Evolutionary conservation across 1,140 invertebrate genomes (phyloP), one percentile per base, ranked within the genome.

Genomic region (Varroa destructor): DNA sequence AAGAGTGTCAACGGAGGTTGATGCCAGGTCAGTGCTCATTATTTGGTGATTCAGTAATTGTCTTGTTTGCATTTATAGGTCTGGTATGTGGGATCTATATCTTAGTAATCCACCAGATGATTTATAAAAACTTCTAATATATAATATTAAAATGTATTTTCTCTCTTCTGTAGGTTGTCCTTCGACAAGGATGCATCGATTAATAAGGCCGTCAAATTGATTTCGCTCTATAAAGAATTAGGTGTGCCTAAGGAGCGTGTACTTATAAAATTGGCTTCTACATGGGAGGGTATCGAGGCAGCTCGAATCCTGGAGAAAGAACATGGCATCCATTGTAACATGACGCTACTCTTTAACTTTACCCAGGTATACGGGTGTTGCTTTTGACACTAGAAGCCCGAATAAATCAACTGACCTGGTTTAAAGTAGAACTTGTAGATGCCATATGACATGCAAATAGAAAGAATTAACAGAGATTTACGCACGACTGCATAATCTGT

Each of bases 261-360:
- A 81, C 83, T 99, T 0, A 98, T 99, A 71, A 99, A 99, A 81
- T 82, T 99, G 71, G 91, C 93, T 0, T 94, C 94, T 1, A 98
- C 95, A 0, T 99, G 96, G 96, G 96, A 99, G 85, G 95, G 96
- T 43, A 97, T 99, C 74, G 88, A 97, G 81, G 95, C 95, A 64
- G 96, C 93, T 8, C 90, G 87, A 90, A 86, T 87, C 76, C 80
- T 99, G 73, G 96, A 99, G 80, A 85, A 88, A 76, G 84, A 95
- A 76, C 85, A 97, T 82, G 89, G 88, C 56, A 92, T 99, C 57
- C 95, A 98, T 78, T 99, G 95, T 80, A 99, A 99, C 82, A 83
- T 99, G 79, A 99, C 97, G 0, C 82, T 99, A 4, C 79, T 99
- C 14, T 99, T 99, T 78, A 93, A 90, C 40, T 89, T 97, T 77